phyloP scores from a whole-genome alignment of 30 jellyfish, hydroid and myxozoan species.

The Mastigias papua region DNA sequence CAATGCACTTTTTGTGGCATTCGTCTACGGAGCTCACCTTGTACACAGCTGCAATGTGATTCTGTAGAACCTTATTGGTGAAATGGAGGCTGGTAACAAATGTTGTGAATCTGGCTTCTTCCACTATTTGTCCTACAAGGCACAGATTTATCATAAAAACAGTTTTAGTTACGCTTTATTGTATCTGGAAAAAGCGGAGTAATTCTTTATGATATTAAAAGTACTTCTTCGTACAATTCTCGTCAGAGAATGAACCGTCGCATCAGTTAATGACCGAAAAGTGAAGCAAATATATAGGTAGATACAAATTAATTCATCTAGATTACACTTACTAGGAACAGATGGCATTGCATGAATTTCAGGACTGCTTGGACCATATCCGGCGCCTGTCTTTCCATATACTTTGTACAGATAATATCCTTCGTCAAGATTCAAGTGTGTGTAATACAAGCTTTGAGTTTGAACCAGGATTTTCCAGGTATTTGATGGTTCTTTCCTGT shows the following conservation, averaged over 20 bases:
- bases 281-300: too few relatives aligned
- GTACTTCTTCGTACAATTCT: too few relatives aligned
- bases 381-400: constrained; percentile 2
- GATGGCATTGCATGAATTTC: background rate
- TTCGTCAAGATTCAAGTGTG: background rate
- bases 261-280: too few relatives aligned
- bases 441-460: background rate
- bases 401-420: background rate
- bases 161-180: too few relatives aligned
- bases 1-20: constrained; percentile 13
- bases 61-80: background rate
- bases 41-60: background rate
- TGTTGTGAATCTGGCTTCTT: background rate
- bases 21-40: constrained; percentile 6
- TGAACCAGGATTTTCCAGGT: background rate
- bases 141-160: too few relatives aligned
- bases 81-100: constrained; percentile 9
- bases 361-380: background rate
- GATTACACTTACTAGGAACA: background rate
- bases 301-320: too few relatives aligned
- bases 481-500: background rate
- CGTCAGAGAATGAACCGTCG: too few relatives aligned
- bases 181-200: too few relatives aligned
- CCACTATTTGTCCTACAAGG: background rate
- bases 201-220: too few relatives aligned